Evolutionary conservation across 2,113 vertebrate species (phyloP).

Genomic region (Microcebus tavaratra): DNA sequence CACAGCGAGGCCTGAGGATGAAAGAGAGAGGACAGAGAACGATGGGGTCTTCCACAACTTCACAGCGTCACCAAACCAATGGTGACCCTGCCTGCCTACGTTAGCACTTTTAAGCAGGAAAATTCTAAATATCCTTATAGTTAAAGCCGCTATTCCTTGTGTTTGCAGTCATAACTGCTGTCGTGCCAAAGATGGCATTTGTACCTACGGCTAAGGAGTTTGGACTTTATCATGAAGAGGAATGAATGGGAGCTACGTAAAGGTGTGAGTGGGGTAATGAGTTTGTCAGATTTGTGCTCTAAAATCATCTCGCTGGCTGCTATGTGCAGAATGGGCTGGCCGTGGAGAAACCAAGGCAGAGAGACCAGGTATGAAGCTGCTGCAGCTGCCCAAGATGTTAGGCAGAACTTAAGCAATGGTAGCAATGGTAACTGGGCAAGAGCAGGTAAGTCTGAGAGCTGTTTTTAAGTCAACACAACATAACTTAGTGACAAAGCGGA

Average conservation of each 20-base stretch:
- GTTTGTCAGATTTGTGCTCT: not conserved
- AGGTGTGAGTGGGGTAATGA: not conserved
- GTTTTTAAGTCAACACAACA: not conserved
- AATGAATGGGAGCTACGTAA: not conserved
- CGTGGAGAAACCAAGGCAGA: not conserved
- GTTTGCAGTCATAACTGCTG: not conserved
- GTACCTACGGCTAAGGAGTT: not conserved
- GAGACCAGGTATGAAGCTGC: not conserved
- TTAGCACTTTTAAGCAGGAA: not conserved
- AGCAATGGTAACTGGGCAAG: not conserved
- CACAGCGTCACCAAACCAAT: not conserved
- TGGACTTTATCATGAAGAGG: not conserved
- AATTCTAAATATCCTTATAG: not conserved
- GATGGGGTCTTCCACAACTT: not conserved
- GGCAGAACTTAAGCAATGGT: not conserved
- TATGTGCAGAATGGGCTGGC: not conserved
- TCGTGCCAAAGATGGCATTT: not conserved
- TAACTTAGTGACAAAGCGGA: not conserved
- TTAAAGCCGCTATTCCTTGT: not conserved
- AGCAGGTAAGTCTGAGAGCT: not conserved
- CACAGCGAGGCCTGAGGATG: not conserved
- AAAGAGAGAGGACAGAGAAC: not conserved
- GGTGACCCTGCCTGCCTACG: not conserved
- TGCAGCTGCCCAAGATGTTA: not conserved
- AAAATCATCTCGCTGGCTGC: not conserved